Evolutionary conservation across 2,797 vertebrate species (phyloP).

Genomic region (Sebastiscus albofasciatus): DNA sequence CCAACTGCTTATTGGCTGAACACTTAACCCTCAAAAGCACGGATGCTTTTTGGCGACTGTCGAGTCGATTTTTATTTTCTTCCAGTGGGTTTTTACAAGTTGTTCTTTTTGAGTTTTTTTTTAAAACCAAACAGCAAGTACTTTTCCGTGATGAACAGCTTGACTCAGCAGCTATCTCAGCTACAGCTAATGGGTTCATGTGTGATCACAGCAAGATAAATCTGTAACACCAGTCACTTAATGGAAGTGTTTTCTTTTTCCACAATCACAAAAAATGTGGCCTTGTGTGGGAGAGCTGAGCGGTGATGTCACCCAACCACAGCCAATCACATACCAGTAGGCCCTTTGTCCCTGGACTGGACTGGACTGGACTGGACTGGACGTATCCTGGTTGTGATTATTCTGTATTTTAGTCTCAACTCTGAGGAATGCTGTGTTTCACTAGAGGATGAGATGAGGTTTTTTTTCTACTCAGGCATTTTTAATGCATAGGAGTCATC

Average conservation of each 20-base stretch:
- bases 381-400: neutral
- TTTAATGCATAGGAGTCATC: neutral
- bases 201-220: conserved; percentile 10
- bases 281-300: neutral
- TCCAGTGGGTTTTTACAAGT: neutral
- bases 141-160: neutral
- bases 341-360: neutral
- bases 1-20: neutral
- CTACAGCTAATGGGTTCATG: neutral
- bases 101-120: neutral
- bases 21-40: neutral
- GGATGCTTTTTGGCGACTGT: neutral
- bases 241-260: neutral
- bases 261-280: neutral
- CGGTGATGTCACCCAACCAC: neutral
- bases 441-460: neutral
- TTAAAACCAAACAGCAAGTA: neutral
- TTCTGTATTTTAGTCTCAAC: neutral
- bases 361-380: neutral
- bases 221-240: neutral
- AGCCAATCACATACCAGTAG: neutral
- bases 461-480: neutral
- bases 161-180: conserved; percentile 4
- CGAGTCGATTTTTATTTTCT: neutral
- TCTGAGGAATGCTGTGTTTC: neutral